phyloP scores from a whole-genome alignment of 2,888 invertebrate species.

The Hirtodrosophila alboralis region DNA sequence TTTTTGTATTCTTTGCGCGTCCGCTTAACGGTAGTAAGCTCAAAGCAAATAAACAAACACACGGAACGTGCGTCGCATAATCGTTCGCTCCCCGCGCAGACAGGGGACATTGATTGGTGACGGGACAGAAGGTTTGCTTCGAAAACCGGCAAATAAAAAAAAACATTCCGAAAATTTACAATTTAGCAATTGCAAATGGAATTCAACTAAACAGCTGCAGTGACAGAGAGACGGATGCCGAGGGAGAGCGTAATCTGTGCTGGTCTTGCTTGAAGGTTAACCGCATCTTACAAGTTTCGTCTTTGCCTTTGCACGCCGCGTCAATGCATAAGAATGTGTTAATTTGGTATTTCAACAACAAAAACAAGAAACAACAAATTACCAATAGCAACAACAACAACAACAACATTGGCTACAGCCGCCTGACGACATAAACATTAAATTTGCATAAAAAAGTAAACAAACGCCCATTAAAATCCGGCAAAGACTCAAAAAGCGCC shows the following conservation, averaged over 20 bases:
- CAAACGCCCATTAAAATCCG: conserved; percentile 31
- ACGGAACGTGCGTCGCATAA: conserved; percentile 34
- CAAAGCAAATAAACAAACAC: conserved; percentile 27
- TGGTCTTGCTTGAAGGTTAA: conserved; percentile 60
- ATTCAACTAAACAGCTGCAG: conserved; percentile 37
- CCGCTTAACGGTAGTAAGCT: conserved; percentile 25
- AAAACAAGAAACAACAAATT: conserved; percentile 20
- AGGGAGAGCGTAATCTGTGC: conserved; percentile 7
- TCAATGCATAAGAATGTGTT: conserved; percentile 69
- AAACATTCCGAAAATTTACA: conserved; percentile 23
- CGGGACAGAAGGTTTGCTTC: conserved; percentile 23
- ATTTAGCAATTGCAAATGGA: conserved; percentile 57
- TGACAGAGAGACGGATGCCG: background rate
- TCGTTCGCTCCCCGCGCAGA: conserved; percentile 17
- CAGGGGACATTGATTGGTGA: conserved; percentile 36
- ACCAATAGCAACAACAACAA: conserved; percentile 9
- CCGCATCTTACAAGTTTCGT: conserved; percentile 71
- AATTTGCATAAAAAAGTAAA: conserved; percentile 69
- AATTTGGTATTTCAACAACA: conserved; percentile 56
- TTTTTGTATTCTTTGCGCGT: conserved; percentile 52
- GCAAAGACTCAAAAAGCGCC: background rate
- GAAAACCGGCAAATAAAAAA: conserved; percentile 27
- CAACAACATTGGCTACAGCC: background rate
- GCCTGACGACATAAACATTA: conserved; percentile 19
- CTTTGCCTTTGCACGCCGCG: conserved; percentile 37